These are phyloP conservation scores for Drosophila sturtevanti DNA, from an alignment of 1,140 invertebrate genomes.

Conservation along the genomic window DNA sequence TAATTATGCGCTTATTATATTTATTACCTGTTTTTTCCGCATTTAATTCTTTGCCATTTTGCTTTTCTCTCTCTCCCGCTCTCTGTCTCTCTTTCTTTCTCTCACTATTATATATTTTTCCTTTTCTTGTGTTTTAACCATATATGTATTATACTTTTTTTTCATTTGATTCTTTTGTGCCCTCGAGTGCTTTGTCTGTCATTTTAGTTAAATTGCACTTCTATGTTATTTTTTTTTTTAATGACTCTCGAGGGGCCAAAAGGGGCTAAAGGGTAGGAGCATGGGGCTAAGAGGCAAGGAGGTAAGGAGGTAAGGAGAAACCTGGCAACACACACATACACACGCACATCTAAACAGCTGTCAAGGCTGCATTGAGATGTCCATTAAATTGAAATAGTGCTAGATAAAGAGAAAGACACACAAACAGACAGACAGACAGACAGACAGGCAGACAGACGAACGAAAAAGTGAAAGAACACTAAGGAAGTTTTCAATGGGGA, in stretches of 20 bases:
- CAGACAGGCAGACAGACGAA: neutral
- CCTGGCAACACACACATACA: slow-evolving; percentile 13
- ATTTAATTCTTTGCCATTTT: slow-evolving; percentile 59
- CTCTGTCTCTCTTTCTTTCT: slow-evolving; percentile 10
- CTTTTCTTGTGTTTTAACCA: slow-evolving; percentile 5
- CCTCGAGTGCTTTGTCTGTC: slow-evolving; percentile 40
- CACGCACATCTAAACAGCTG: slow-evolving; percentile 13
- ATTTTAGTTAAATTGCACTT: slow-evolving; percentile 33
- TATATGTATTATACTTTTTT: neutral
- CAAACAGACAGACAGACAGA: neutral
- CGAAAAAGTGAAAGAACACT: neutral
- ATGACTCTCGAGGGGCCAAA: slow-evolving; percentile 8
- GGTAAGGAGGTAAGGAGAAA: slow-evolving; percentile 6
- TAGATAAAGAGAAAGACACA: neutral
- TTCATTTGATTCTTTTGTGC: slow-evolving; percentile 11
- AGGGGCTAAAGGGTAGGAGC: neutral
- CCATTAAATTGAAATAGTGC: slow-evolving; percentile 19
- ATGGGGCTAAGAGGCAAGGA: neutral
- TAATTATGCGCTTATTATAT: slow-evolving; percentile 81
- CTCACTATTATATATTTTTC: slow-evolving; percentile 21
- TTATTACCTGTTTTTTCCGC: slow-evolving; percentile 78
- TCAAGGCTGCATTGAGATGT: slow-evolving; percentile 32
- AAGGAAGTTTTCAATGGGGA: neutral
- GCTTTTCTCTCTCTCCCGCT: neutral
- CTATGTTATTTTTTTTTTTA: slow-evolving; percentile 17